These are phyloP conservation scores for Dipodomys stephensi DNA, from an alignment of 2,113 vertebrate genomes.

Conservation along the genomic window DNA sequence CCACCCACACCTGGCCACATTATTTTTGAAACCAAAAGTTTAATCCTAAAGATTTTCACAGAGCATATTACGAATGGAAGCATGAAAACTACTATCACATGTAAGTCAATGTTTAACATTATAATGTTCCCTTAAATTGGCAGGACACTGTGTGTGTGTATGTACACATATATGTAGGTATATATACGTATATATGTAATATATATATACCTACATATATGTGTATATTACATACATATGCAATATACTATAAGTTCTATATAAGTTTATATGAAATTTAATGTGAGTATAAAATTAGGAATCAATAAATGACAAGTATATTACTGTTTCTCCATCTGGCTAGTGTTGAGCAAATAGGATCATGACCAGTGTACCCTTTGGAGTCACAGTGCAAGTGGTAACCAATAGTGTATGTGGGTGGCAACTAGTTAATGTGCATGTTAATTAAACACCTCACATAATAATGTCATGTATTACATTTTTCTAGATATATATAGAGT, in stretches of 20 bases:
- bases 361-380: not conserved
- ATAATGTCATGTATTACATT: not conserved
- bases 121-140: constrained; percentile 85
- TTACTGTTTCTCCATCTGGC: not conserved
- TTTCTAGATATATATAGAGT: not conserved
- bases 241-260: not conserved
- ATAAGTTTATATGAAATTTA: not conserved
- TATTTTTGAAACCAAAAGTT: constrained; percentile 89
- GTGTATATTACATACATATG: not conserved
- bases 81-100: constrained; percentile 84
- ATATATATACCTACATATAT: not conserved
- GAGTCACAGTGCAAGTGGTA: not conserved
- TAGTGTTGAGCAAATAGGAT: not conserved
- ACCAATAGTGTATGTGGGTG: not conserved
- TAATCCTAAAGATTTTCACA: constrained; percentile 89
- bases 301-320: not conserved
- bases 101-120: constrained; percentile 83
- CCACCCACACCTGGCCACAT: not conserved
- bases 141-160: not conserved
- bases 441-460: constrained; percentile 1
- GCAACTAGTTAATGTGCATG: not conserved
- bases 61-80: constrained; percentile 88
- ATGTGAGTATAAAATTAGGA: constrained; percentile 1
- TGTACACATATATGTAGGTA: not conserved
- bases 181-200: not conserved